These are phyloP conservation scores for Rostratula benghalensis DNA, from an alignment of 2,113 vertebrate species.

Conservation along the genomic window DNA sequence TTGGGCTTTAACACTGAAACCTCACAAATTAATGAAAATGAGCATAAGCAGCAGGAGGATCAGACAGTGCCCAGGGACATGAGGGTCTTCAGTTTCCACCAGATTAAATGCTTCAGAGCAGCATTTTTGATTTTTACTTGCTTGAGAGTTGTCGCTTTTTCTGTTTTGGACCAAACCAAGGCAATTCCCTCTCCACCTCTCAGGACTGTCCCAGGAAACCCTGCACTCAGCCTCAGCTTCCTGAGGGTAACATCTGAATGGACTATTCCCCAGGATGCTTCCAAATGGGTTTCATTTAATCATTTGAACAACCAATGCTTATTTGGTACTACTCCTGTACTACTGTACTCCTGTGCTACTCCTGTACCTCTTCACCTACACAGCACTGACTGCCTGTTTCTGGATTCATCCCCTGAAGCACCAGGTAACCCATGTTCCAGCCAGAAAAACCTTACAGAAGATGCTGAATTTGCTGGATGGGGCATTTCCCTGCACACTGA, in stretches of 20 bases:
- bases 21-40: neutral
- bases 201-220: neutral
- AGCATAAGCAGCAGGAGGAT: neutral
- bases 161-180: neutral
- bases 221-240: neutral
- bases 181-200: neutral
- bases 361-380: neutral
- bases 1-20: neutral
- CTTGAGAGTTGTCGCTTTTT: neutral
- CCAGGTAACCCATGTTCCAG: neutral
- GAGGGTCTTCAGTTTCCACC: neutral
- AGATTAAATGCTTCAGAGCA: neutral
- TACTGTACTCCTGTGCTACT: too few relatives aligned
- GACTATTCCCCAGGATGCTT: neutral
- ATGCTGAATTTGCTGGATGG: neutral
- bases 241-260: neutral
- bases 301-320: neutral
- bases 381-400: neutral
- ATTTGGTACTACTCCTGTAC: neutral
- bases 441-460: neutral
- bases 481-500: fast-evolving
- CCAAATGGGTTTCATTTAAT: neutral
- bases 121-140: neutral
- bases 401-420: neutral
- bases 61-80: neutral